Percentiles rank a stretch among this genome's conserved stretches.
Conservation (phyloP, 2,888 invertebrate genomes). For the Trachelus iudaicus region DNA sequence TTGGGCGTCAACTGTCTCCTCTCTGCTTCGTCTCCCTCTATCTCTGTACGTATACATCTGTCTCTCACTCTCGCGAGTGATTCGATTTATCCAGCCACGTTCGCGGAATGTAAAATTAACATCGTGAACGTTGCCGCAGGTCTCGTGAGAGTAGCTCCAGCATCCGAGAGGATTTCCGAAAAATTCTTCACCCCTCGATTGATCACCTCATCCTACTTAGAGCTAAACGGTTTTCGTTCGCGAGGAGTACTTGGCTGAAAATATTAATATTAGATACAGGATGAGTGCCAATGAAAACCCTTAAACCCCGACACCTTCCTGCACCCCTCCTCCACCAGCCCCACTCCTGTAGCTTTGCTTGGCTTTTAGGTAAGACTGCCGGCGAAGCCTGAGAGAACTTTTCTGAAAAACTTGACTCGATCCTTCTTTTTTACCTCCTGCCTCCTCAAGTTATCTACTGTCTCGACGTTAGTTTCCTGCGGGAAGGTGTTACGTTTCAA, state of each 20-base stretch:
- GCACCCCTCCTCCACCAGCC: not conserved
- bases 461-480: conserved; percentile 16
- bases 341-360: not conserved
- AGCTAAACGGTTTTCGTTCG: not conserved
- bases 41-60: not conserved
- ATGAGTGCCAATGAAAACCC: not conserved
- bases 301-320: not conserved
- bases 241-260: not conserved
- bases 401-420: not conserved
- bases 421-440: not conserved
- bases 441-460: not conserved
- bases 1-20: conserved; percentile 54
- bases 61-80: conserved; percentile 27
- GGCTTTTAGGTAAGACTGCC: not conserved
- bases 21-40: not conserved
- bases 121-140: not conserved
- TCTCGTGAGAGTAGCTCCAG: not conserved
- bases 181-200: not conserved
- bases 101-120: conserved; percentile 42
- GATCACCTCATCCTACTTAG: not conserved
- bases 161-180: not conserved
- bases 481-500: conserved; percentile 52
- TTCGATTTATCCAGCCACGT: conserved; percentile 57
- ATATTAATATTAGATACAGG: not conserved
- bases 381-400: not conserved